phyloP scores from a whole-genome alignment of 1,140 invertebrate species.

The Elymnias hypermnestra region DNA sequence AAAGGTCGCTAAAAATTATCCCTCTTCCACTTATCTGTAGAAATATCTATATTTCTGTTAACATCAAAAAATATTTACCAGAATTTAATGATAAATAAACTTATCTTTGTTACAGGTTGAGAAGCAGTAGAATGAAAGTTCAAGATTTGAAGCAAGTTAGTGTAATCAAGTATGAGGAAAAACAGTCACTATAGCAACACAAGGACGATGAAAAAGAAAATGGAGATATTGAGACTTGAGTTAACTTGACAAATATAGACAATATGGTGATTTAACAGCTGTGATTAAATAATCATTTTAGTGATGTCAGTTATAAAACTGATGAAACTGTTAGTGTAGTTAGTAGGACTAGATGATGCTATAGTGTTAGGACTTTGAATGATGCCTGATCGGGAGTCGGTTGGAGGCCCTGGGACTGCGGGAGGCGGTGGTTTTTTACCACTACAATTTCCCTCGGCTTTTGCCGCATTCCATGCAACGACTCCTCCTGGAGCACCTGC shows the following conservation, averaged over 20 bases:
- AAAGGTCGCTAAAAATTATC: too few species aligned
- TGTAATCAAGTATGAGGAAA: constrained; percentile 30
- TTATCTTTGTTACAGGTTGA: constrained; percentile 49
- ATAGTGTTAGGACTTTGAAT: constrained; percentile 50
- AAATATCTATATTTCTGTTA: too few species aligned
- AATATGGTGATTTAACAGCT: constrained; percentile 19
- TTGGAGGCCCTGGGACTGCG: constrained; percentile 62
- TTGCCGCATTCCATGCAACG: constrained; percentile 77
- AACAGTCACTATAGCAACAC: constrained; percentile 27
- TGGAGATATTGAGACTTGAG: constrained; percentile 45
- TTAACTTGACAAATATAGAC: constrained; percentile 51
- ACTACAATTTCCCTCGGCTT: constrained; percentile 80
- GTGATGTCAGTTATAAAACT: constrained; percentile 26
- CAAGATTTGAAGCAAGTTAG: constrained; percentile 1
- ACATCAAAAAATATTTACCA: too few species aligned
- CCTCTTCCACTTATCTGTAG: too few species aligned
- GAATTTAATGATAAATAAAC: too few species aligned
- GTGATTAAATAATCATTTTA: constrained; percentile 22
- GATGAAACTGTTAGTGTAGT: constrained; percentile 17
- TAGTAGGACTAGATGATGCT: constrained; percentile 30
- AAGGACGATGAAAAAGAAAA: constrained; percentile 42
- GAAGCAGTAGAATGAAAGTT: constrained; percentile 35
- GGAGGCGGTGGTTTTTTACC: constrained; percentile 71
- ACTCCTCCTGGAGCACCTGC: constrained; percentile 56
- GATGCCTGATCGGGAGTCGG: constrained; percentile 74